Percentiles rank a stretch among this genome's conserved stretches.
These are phyloP conservation scores for Pegoplata infirma DNA, from an alignment of 2,888 invertebrate genomes.

Conservation along the genomic window DNA sequence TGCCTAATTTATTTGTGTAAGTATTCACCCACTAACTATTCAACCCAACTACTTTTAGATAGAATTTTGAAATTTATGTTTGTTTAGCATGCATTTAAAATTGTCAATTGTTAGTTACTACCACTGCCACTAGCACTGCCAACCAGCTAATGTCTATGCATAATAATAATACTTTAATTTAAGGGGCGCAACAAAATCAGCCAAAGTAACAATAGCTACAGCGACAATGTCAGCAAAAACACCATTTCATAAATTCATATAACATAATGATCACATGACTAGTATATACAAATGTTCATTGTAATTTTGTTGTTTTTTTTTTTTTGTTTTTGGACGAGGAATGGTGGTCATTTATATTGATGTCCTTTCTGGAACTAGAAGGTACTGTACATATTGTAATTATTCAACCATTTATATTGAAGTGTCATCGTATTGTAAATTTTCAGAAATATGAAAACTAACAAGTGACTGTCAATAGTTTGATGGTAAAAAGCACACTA, in stretches of 20 bases:
- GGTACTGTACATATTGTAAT: conserved; percentile 31
- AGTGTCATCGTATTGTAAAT: background rate
- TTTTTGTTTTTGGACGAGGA: too few species aligned
- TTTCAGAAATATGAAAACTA: background rate
- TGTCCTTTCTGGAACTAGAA: background rate
- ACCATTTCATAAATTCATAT: background rate
- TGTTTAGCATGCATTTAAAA: conserved; percentile 58
- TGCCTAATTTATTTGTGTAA: conserved; percentile 50
- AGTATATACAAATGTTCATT: conserved; percentile 37
- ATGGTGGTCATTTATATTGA: conserved; percentile 42
- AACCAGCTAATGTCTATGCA: conserved; percentile 42
- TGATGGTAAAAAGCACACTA: background rate
- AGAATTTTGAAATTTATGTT: conserved; percentile 54
- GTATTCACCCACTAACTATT: conserved; percentile 14
- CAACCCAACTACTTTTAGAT: background rate
- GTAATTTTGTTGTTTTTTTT: conserved; percentile 32
- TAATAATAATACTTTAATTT: conserved; percentile 41
- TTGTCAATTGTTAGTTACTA: conserved; percentile 33
- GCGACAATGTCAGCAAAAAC: conserved; percentile 36
- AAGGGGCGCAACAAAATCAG: conserved; percentile 42
- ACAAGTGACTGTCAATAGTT: background rate
- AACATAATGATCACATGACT: conserved; percentile 38
- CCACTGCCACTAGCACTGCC: conserved; percentile 35
- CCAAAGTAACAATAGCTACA: conserved; percentile 39
- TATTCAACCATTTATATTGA: conserved; percentile 27